phyloP scores from a whole-genome alignment of 2,797 vertebrate genomes.

The Hypotaenidia okinawae region DNA sequence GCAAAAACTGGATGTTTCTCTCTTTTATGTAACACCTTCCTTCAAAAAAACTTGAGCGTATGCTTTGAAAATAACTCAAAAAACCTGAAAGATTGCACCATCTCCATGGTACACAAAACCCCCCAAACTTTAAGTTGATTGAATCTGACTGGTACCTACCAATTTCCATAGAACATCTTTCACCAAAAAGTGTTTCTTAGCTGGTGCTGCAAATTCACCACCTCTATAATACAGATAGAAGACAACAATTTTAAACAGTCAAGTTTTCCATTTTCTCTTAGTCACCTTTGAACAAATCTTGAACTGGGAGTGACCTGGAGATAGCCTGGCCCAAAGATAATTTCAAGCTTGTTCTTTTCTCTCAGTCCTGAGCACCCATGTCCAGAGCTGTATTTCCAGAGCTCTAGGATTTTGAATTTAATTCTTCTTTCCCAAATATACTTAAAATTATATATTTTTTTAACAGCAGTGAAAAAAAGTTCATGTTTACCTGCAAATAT shows the following conservation, averaged over 20 bases:
- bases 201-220: not conserved
- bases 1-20: not conserved
- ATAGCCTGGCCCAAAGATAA: not conserved
- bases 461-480: rapidly evolving
- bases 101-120: not conserved
- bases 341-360: not conserved
- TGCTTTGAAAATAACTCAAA: not conserved
- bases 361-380: not conserved
- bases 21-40: not conserved
- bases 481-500: not conserved
- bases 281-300: not conserved
- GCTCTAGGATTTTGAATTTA: not conserved
- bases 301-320: not conserved
- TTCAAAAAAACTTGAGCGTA: not conserved
- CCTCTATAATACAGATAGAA: not conserved
- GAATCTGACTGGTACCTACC: not conserved
- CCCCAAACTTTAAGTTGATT: not conserved
- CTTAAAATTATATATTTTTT: not conserved
- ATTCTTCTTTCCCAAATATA: not conserved
- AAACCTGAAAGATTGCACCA: not conserved
- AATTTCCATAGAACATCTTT: not conserved
- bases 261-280: slow-evolving; percentile 26
- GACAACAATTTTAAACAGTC: not conserved
- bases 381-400: not conserved
- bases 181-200: not conserved